Base-by-base conservation (phyloP, 2,888 invertebrate genomes). In the Meiosimyza decipiens region DNA sequence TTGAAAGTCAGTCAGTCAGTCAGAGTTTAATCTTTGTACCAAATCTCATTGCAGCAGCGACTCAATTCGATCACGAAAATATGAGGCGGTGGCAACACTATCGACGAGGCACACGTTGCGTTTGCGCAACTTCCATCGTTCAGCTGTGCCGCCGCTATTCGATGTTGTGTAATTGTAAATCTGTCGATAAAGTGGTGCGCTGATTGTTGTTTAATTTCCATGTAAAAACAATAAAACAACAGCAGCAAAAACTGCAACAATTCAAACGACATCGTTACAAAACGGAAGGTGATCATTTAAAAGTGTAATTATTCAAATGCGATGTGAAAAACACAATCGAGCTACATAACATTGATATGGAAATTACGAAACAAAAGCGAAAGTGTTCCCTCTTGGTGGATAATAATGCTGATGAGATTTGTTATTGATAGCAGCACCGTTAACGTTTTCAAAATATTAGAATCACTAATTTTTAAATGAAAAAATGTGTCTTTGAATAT, bases 121-220 rank as follows among this genome's bases (percentile, higher is more conserved):
- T 57, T 57, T 57, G 11, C 57, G 22, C 57, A 57, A 57, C 15
- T 57, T 57, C 15, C 57, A 18, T 40, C 40, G 5, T 40, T 40
- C 40, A 40, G 22, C 15, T 13, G 18, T 57, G 57, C 28, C 16
- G 18, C 13, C 15, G 16, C 1, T 22, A 18, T 57, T 16, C 6
- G 22, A 57, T 57, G 57, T 57, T 57, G 57, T 57, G 57, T 57
- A 57, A 57, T 57, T 18, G 57, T 28, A 28, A 28, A 28, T 7
- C 57, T 22, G 57, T 57, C 57, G 18, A 57, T 57, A 57, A 57
- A 57, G 22, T 57, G 57, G 57, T 57, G 57, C 57, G 57, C 28
- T 3, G 57, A 28, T 28, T 28, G 28, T 28, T 57, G 28, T 15
- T 22, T 6, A 57, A 57, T 55, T 16, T 13, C 12, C 11, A 9